Conservation (phyloP, 2,113 vertebrate genomes). For the Carassius gibelio region DNA sequence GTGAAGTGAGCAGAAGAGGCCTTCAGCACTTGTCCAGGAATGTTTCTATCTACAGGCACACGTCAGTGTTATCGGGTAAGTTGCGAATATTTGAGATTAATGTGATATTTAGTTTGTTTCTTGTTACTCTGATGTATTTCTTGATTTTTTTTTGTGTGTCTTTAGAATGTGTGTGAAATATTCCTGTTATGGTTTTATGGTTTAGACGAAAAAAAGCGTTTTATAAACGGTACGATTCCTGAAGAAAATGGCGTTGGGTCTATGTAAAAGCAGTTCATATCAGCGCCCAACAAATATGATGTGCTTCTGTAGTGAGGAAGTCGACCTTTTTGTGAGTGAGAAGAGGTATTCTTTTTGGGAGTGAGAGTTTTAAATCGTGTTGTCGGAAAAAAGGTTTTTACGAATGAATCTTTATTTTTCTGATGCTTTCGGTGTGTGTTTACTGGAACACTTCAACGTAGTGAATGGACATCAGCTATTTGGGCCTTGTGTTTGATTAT, state of each 20-base stretch:
- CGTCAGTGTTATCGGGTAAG: constrained; percentile 46
- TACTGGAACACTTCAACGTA: constrained; percentile 5
- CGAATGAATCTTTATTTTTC: not conserved
- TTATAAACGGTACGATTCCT: not conserved
- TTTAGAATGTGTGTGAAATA: not conserved
- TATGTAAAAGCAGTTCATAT: not conserved
- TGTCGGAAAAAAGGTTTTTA: not conserved
- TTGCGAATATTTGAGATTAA: constrained; percentile 26
- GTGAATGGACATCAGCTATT: not conserved
- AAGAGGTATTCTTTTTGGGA: not conserved
- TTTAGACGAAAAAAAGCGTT: not conserved
- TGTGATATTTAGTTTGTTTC: constrained; percentile 7
- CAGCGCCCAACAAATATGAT: not conserved
- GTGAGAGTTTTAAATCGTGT: not conserved
- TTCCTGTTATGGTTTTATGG: not conserved
- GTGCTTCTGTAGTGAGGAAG: not conserved
- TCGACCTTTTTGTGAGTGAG: not conserved
- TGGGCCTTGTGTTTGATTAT: constrained; percentile 31
- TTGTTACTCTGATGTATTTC: not conserved
- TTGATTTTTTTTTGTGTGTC: not conserved
- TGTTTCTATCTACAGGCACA: constrained; percentile 40
- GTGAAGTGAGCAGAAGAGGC: constrained; percentile 60
- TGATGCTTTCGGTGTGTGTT: not conserved
- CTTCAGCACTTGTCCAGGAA: constrained; percentile 55
- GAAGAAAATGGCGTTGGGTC: not conserved